Base-by-base conservation (phyloP, 2,797 vertebrate species). In the Bradypodion ventrale region DNA sequence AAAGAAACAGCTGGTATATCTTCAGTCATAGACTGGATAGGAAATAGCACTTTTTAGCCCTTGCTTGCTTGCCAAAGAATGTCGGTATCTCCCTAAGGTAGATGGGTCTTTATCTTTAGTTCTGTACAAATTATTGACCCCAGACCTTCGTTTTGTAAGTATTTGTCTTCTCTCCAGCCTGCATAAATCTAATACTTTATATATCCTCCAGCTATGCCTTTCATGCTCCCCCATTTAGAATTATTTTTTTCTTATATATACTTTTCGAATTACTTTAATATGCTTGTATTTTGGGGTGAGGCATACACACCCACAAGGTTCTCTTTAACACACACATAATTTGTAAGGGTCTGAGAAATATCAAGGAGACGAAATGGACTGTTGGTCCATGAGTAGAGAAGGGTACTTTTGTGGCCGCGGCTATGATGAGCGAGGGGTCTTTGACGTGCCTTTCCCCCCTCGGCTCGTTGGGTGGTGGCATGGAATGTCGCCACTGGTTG, bases 131-230 rank as follows among this genome's bases (percentile, higher is more conserved):
- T 83, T 81, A 76, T 76, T 75, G 87, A 85, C 83, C 90, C 81
- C 87, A 68, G 87, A 82, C 87, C 82, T 89, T 88, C 84, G 60
- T 87, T 90, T 59, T 83, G 89, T 92, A 92, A 89, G 91, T 91
- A 85, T 91, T 19, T 91, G 90, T 93, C 93, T 90, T 88, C 89
- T 91, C 87, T 37, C 29, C 12, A 78, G 92, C 90, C 63, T 90
- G 91, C 92, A 91, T 92, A 91, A 82, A 81, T 92, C 90, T 90
- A 90, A 69, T 1, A 35, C 87, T 81, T 92, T 89, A 93, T 94
- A 94, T 94, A 90, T 92, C 94, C 95, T 92, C 95, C 94, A 95
- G 95, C 95, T 92, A 93, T 86, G 87, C 83, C 85, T 91, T 92
- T 82, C 92, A 93, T 82, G 91, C 93, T 92, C 91, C 90, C 91